These are phyloP conservation scores for Pterocles gutturalis DNA, from an alignment of 2,113 vertebrate species.

Conservation along the genomic window DNA sequence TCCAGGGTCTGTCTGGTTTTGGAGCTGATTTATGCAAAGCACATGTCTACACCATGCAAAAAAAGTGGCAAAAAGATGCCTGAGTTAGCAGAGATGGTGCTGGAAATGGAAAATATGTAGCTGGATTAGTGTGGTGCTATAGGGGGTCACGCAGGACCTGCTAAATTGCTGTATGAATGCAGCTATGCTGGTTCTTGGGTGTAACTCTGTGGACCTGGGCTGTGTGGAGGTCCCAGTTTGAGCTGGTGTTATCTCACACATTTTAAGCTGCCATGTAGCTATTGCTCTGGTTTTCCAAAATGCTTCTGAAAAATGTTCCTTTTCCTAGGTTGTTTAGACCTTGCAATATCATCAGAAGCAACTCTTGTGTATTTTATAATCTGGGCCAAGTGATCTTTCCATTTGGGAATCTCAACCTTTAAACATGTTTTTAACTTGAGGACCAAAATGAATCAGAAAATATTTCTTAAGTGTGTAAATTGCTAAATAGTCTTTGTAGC, in stretches of 20 bases:
- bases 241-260: fast-evolving
- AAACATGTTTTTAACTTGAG: background rate
- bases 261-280: background rate
- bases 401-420: background rate
- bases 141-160: background rate
- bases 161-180: background rate
- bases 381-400: background rate
- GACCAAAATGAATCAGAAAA: constrained; percentile 29
- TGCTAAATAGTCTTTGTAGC: background rate
- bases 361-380: background rate
- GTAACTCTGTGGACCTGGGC: background rate
- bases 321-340: background rate
- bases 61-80: background rate
- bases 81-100: background rate
- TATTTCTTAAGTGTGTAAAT: constrained; percentile 27
- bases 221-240: background rate
- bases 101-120: background rate
- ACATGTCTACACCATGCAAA: background rate
- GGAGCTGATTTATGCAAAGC: background rate
- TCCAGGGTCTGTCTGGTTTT: background rate
- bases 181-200: background rate
- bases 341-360: background rate
- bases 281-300: background rate
- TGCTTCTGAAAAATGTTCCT: background rate
- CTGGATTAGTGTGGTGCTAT: background rate